These are phyloP conservation scores for Coelinius sp. DNA, from an alignment of 2,888 invertebrate genomes.

Conservation along the genomic window DNA sequence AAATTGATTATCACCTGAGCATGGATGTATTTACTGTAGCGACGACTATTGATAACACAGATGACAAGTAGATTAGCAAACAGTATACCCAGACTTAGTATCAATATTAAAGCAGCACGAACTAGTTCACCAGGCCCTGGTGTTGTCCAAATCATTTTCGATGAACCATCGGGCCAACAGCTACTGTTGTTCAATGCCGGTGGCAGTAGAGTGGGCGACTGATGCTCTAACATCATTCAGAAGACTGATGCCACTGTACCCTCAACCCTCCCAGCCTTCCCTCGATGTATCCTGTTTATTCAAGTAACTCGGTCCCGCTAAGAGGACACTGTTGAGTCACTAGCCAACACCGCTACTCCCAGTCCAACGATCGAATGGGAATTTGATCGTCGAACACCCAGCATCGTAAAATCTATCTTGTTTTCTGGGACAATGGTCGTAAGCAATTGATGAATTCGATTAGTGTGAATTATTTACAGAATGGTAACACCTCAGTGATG, in stretches of 20 bases:
- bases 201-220: slow-evolving; percentile 82
- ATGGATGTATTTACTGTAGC: slow-evolving; percentile 88
- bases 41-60: slow-evolving; percentile 86
- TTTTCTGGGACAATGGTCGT: background rate
- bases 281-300: background rate
- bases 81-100: slow-evolving; percentile 84
- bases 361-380: slow-evolving; percentile 21
- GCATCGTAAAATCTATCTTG: slow-evolving; percentile 12
- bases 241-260: slow-evolving; percentile 13
- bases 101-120: slow-evolving; percentile 83
- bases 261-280: background rate
- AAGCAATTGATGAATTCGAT: background rate
- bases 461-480: too few species aligned
- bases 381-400: slow-evolving; percentile 15
- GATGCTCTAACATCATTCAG: slow-evolving; percentile 76
- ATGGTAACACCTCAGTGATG: too few species aligned
- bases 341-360: slow-evolving; percentile 23
- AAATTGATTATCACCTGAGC: slow-evolving; percentile 78
- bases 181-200: slow-evolving; percentile 88
- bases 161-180: slow-evolving; percentile 78
- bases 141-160: slow-evolving; percentile 71
- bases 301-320: slow-evolving; percentile 18
- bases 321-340: slow-evolving; percentile 11
- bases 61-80: slow-evolving; percentile 86
- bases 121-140: slow-evolving; percentile 81